These are phyloP conservation scores for Barypeithes pellucidus DNA, from an alignment of 2,888 invertebrate genomes.

Conservation along the genomic window DNA sequence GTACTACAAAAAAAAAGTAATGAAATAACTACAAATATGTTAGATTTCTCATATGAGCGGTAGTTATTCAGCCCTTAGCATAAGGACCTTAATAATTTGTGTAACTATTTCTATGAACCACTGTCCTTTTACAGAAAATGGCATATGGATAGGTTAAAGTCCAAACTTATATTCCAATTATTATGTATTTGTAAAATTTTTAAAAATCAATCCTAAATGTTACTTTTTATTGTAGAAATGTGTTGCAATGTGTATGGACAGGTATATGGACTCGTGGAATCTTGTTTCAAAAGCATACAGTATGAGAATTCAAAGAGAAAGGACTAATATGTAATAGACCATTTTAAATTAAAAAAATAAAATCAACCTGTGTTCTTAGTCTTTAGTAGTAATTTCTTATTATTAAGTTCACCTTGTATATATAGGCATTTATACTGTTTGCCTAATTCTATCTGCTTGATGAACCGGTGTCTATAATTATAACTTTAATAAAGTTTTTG, in stretches of 20 bases:
- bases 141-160: too few relatives aligned
- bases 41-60: too few relatives aligned
- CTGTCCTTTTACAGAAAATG: too few relatives aligned
- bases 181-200: too few relatives aligned
- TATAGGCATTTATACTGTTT: conserved; percentile 54
- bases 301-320: conserved; percentile 54
- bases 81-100: too few relatives aligned
- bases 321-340: conserved; percentile 50
- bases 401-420: conserved; percentile 32
- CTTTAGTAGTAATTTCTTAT: conserved; percentile 36
- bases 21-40: too few relatives aligned
- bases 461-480: conserved; percentile 4
- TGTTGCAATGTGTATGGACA: conserved; percentile 98
- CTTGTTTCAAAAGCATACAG: conserved; percentile 92
- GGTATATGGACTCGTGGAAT: conserved; percentile 98
- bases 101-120: too few relatives aligned
- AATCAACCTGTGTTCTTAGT: conserved; percentile 35
- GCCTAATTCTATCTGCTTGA: conserved; percentile 34
- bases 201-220: too few relatives aligned
- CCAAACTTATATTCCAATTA: too few relatives aligned
- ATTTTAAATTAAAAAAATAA: conserved; percentile 26
- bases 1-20: too few relatives aligned
- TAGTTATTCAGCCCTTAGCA: too few relatives aligned
- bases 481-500: conserved; percentile 31
- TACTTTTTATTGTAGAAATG: conserved; percentile 83